These are phyloP conservation scores for Oceanites oceanicus DNA, from an alignment of 2,113 vertebrate genomes.

Conservation along the genomic window DNA sequence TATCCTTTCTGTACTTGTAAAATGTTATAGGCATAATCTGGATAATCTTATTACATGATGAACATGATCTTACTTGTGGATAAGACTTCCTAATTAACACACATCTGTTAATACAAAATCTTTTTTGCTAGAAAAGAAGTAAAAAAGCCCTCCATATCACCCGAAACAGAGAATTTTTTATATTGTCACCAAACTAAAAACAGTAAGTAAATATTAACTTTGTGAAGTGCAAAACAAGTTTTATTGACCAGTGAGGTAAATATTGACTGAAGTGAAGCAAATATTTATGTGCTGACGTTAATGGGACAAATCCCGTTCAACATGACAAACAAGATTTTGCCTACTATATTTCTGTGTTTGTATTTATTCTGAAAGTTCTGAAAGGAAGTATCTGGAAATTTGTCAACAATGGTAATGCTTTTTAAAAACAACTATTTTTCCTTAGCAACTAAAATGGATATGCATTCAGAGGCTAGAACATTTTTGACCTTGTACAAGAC, in stretches of 20 bases:
- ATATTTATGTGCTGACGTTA: slow-evolving; percentile 38
- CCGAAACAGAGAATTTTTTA: not conserved
- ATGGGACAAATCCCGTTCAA: not conserved
- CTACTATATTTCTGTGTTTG: not conserved
- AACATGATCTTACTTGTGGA: not conserved
- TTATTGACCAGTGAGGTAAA: slow-evolving; percentile 41
- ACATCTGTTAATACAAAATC: not conserved
- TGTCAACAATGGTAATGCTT: not conserved
- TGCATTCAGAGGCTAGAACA: not conserved
- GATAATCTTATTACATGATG: not conserved
- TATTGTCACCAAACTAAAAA: slow-evolving; percentile 11
- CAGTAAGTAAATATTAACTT: slow-evolving; percentile 42
- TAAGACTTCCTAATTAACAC: not conserved
- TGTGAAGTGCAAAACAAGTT: slow-evolving; percentile 32
- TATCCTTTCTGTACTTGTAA: not conserved
- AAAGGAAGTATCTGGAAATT: not conserved
- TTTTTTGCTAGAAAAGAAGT: not conserved
- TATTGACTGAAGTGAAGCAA: slow-evolving; percentile 49
- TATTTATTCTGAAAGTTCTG: not conserved
- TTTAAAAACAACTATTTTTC: not conserved
- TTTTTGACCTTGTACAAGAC: not conserved
- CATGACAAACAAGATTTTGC: not conserved
- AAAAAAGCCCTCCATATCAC: not conserved
- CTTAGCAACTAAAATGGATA: not conserved
- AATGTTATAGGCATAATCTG: not conserved